phyloP scores from a whole-genome alignment of 1,140 invertebrate species.

The Zaprionus camerounensis region DNA sequence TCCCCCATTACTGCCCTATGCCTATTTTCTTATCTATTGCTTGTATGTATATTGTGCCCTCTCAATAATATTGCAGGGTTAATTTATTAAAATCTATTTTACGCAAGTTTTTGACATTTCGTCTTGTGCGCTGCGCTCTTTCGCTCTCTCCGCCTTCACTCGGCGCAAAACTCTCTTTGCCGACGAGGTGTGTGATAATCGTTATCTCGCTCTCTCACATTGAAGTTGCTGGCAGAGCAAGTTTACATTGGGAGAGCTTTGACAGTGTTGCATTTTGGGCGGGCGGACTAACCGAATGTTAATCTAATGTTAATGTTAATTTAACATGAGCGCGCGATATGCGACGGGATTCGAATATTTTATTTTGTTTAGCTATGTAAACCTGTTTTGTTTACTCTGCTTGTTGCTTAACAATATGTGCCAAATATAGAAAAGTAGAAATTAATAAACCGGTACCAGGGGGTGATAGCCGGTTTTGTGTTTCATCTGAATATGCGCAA shows the following conservation, averaged over 20 bases:
- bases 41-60: constrained; percentile 17
- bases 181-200: constrained; percentile 8
- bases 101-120: constrained; percentile 44
- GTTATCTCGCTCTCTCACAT: constrained; percentile 10
- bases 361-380: constrained; percentile 20
- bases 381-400: constrained; percentile 38
- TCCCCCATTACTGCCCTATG: background rate
- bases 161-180: background rate
- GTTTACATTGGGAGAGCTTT: constrained; percentile 35
- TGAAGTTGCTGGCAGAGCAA: background rate
- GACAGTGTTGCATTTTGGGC: constrained; percentile 48
- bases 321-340: constrained; percentile 25
- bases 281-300: constrained; percentile 4
- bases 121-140: constrained; percentile 4
- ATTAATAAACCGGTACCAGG: constrained; percentile 29
- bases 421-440: constrained; percentile 29
- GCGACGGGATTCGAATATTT: constrained; percentile 1
- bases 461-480: constrained; percentile 26
- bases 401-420: constrained; percentile 21
- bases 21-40: constrained; percentile 9
- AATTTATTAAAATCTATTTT: constrained; percentile 37
- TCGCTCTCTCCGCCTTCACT: background rate
- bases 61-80: constrained; percentile 11
- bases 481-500: background rate
- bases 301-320: constrained; percentile 16